Base-by-base conservation (phyloP, 2,888 invertebrate genomes). In the Cyaniris semiargus region DNA sequence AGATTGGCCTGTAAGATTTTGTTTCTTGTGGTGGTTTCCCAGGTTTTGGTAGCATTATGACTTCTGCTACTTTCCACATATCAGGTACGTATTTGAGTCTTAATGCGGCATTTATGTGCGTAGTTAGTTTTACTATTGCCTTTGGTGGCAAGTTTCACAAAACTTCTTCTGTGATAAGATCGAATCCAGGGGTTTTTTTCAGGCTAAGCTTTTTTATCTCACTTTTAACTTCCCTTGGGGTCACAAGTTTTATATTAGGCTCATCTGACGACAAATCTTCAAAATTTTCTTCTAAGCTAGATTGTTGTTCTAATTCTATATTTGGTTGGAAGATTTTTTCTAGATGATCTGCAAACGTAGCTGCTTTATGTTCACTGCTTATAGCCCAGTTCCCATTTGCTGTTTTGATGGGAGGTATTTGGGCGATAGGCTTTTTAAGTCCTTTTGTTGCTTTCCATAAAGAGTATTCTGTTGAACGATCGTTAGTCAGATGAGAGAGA, bases 391-490 rank as follows among this genome's bases (percentile, higher is more conserved):
- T 44, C 3, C 48, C 56, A n/a, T 56, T 48, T 15, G 48, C 48
- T 56, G 13, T 56, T 56, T 56, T 56, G n/a, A 56, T 56, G 56
- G n/a, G 56, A 56, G 56, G 56, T 56, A 56, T 56, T n/a, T 56
- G 56, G n/a, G 56, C n/a, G 7, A n/a, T 56, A 8, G 56, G 56
- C 15, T 48, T 48, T 15, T 48, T 4, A 15, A 48, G 4, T 4
- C 48, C 4, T 48, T 48, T 48, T 48, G 48, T 48, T 15, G 48
- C 48, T 48, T 48, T 48, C 48, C 48, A 48, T 48, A 48, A 48
- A 48, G 48, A 44, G 44, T 44, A 44, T 10, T 44, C 44, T 44
- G 44, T 13, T 44, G 44, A 13, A 44, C 13, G 44, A 13, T 44
- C 44, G 1, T 18, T 53, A 53, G 48, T 53, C 5, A 53, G 48